phyloP scores from a whole-genome alignment of 2,113 vertebrate genomes.

The Neomonachus schauinslandi region DNA sequence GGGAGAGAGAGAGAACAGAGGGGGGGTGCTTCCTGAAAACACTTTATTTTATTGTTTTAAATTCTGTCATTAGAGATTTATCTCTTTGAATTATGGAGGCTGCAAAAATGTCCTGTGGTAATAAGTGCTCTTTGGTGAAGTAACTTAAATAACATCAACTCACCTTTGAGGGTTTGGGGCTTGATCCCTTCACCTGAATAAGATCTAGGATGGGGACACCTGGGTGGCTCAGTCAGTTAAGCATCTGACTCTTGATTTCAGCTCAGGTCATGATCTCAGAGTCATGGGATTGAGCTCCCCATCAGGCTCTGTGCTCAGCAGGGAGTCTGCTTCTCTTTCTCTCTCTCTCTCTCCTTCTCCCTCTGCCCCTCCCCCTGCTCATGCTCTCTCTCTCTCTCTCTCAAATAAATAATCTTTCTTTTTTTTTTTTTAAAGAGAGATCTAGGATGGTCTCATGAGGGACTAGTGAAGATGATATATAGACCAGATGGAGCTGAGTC shows the following conservation, averaged over 20 bases:
- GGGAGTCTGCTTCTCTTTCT: not conserved
- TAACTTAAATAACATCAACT: not conserved
- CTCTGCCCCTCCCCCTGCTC: not conserved
- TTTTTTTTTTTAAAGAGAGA: not conserved
- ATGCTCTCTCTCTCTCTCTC: not conserved
- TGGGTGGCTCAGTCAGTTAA: too few species aligned
- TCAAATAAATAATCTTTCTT: not conserved
- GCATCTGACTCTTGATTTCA: not conserved
- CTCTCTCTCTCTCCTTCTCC: not conserved
- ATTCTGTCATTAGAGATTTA: not conserved
- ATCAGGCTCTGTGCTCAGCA: not conserved
- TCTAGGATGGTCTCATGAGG: not conserved
- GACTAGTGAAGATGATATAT: rapidly evolving
- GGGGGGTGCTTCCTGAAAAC: not conserved
- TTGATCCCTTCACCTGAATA: not conserved
- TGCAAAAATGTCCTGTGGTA: not conserved
- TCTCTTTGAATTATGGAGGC: not conserved
- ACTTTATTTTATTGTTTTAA: not conserved
- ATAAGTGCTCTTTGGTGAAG: not conserved
- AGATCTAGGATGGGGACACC: not conserved
- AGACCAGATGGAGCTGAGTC: not conserved
- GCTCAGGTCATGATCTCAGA: not conserved
- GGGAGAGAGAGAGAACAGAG: not conserved
- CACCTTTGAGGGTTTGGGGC: not conserved
- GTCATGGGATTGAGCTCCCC: not conserved